Percentiles rank a stretch among this genome's conserved stretches.
Conservation (phyloP, 2,888 invertebrate species). For the Brenthis ino region DNA sequence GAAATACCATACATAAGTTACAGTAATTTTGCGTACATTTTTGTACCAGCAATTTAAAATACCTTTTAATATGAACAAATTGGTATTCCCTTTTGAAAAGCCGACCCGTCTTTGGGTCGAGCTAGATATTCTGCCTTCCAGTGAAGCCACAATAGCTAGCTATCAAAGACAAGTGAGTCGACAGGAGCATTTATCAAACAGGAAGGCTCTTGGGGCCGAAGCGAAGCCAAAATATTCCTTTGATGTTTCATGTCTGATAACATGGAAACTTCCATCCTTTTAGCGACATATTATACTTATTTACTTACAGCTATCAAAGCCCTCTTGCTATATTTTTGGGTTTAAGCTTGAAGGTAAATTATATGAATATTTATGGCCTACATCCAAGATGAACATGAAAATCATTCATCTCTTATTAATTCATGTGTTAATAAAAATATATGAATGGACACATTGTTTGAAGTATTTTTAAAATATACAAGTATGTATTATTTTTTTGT, state of each 20-base stretch:
- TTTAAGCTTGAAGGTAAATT: background rate
- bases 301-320: background rate
- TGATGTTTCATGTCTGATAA: conserved; percentile 24
- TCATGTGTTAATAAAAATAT: no score
- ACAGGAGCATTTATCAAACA: conserved; percentile 30
- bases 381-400: no score
- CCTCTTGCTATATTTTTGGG: conserved; percentile 2
- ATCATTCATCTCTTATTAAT: no score
- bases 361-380: background rate
- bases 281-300: conserved; percentile 1
- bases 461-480: no score
- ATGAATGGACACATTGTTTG: no score
- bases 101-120: background rate
- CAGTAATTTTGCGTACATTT: background rate
- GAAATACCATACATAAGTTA: no score
- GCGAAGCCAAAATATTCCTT: conserved; percentile 27
- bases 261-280: conserved; percentile 7
- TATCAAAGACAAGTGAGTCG: conserved; percentile 16
- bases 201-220: conserved; percentile 22
- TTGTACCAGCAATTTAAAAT: background rate
- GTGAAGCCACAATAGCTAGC: conserved; percentile 17
- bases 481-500: no score
- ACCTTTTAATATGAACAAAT: conserved; percentile 9
- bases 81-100: background rate
- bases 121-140: background rate